Base-by-base conservation (phyloP, 2,797 vertebrate genomes). In the Ptychobarbus kaznakovi region DNA sequence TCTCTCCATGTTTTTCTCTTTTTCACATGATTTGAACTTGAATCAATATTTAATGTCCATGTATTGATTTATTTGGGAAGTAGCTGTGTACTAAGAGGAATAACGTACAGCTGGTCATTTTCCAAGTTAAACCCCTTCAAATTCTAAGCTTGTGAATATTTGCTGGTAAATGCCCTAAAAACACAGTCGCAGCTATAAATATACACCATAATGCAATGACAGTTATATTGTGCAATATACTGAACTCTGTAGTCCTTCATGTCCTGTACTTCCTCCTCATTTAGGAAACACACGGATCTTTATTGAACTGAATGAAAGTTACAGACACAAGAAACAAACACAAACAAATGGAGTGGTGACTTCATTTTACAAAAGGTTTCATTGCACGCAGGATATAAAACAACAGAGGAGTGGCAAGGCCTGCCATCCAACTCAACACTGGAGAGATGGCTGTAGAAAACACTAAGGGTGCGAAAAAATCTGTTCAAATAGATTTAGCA, bases 171-270 rank as follows among this genome's bases (percentile, higher is more conserved):
- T 25, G 13, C 3, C 3, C 49, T 56, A 40, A 79, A 66, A n/a
- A 13, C n/a, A 65, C 16, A 65, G 25, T 46, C 61, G 49, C 42
- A 22, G 42, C 25, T 22, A 80, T 28, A 51, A 78, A 68, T 16
- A 44, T 28, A 51, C 4, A 20, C 0, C 61, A 35, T 25, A 42
- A 76, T 56, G 32, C 51, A 40, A n/a, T 4, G 12, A 40, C 40
- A 51, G 25, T 80, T 51, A 68, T 65, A 79, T 32, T 40, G 75
- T 58, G 22, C 53, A 42, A 77, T 58, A 77, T 4, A 58, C 75
- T 25, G 20, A 61, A 25, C 75, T 42, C 22, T 2, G 35, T 40
- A 42, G 75, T 58, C 75, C 75, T 77, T 40, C 53, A 58, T 42
- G 35, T 77, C 12, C 12, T 15, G 32, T 40, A 40, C 51, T 22